phyloP scores from a whole-genome alignment of 2,113 vertebrate species.

The Cacatua alba region DNA sequence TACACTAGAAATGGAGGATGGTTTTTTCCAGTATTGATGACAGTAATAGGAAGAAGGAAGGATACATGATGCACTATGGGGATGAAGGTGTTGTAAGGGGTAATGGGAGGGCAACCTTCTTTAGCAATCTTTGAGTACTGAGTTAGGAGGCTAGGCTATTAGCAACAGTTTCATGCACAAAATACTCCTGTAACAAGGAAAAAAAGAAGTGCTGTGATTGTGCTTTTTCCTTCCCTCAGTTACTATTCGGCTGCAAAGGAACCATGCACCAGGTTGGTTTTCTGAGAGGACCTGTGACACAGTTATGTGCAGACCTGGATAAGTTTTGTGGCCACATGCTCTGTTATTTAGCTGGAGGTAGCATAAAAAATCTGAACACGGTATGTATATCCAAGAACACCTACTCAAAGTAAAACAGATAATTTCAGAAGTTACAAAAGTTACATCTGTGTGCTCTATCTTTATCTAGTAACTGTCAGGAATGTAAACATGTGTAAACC shows the following conservation, averaged over 20 bases:
- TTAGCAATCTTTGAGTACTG: background rate
- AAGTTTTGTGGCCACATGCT: slow-evolving; percentile 30
- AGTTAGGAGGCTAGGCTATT: background rate
- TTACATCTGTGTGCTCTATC: background rate
- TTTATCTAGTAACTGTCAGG: rapidly evolving
- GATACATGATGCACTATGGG: background rate
- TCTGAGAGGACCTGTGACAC: slow-evolving; percentile 21
- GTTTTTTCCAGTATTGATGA: background rate
- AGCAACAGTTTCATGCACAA: background rate
- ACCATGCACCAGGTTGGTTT: background rate
- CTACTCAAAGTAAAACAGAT: background rate
- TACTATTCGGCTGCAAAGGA: slow-evolving; percentile 20
- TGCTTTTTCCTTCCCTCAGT: background rate
- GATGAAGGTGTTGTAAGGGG: background rate
- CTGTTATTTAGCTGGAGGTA: slow-evolving; percentile 45
- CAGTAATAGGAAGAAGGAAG: background rate
- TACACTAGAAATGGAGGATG: background rate
- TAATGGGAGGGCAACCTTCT: background rate
- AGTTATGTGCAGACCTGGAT: slow-evolving; percentile 6
- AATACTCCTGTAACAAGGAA: background rate
- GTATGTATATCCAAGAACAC: background rate
- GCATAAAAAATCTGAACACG: background rate
- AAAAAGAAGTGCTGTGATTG: background rate
- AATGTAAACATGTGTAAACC: rapidly evolving
- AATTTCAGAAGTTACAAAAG: background rate